Conservation (phyloP, 2,113 vertebrate species). For the Morone chrysops region DNA sequence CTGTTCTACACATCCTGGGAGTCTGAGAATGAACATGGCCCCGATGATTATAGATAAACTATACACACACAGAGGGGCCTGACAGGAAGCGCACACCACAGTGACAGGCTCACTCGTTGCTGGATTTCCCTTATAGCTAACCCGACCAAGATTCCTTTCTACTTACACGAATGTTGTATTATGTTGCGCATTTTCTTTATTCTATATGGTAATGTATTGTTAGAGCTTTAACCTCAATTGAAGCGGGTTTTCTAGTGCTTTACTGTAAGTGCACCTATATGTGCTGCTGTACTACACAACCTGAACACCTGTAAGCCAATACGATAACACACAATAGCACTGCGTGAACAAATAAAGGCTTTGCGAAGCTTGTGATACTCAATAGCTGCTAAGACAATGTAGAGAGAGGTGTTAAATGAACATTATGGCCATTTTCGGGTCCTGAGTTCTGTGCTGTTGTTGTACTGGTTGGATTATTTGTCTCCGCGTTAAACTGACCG, state of each 20-base stretch:
- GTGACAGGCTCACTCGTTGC: background rate
- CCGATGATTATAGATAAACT: constrained; percentile 64
- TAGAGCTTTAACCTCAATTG: background rate
- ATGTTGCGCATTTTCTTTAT: background rate
- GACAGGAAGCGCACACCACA: constrained; percentile 36
- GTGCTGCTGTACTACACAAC: constrained; percentile 1
- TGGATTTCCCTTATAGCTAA: constrained; percentile 1
- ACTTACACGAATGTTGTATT: background rate
- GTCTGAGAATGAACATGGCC: constrained; percentile 59
- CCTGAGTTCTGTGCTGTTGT: background rate
- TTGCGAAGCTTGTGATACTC: constrained; percentile 12
- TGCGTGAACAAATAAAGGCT: constrained; percentile 2
- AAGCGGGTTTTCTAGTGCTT: background rate
- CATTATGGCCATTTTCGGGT: background rate
- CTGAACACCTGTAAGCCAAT: constrained; percentile 20
- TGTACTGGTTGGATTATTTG: background rate
- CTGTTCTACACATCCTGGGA: constrained; percentile 73
- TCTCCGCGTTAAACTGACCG: background rate
- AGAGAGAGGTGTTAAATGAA: constrained; percentile 13
- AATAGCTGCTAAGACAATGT: constrained; percentile 1
- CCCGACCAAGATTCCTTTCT: constrained; percentile 13
- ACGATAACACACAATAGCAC: constrained; percentile 17
- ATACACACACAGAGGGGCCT: constrained; percentile 29
- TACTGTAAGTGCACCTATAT: background rate
- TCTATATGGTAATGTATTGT: background rate